Percentiles rank a stretch among this genome's conserved stretches.
Conservation (phyloP, 1,140 invertebrate genomes). For the Oncopeltus fasciatus region DNA sequence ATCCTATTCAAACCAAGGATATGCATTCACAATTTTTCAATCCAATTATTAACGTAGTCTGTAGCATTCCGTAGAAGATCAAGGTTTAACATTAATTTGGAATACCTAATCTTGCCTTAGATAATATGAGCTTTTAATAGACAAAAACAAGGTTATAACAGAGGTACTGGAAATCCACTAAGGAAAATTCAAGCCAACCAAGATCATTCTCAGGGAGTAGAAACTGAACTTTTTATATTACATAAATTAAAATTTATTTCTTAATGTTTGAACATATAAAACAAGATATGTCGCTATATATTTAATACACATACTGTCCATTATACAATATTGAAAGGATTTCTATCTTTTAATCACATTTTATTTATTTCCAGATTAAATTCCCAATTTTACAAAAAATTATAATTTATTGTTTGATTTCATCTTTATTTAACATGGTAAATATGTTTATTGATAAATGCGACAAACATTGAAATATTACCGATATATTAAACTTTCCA, state of each 20-base stretch:
- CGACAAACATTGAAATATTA: neutral
- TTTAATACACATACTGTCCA: neutral
- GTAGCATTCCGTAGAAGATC: too few species aligned
- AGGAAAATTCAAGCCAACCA: too few species aligned
- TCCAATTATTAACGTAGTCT: too few species aligned
- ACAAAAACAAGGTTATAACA: too few species aligned
- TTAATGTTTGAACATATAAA: conserved; percentile 8
- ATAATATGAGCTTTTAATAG: too few species aligned
- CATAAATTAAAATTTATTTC: conserved; percentile 9
- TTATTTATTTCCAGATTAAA: neutral
- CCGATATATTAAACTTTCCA: neutral
- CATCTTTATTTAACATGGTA: neutral
- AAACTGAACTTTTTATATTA: conserved; percentile 6
- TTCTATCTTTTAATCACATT: neutral
- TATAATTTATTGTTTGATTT: neutral
- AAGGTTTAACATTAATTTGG: too few species aligned
- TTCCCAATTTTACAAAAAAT: too few species aligned
- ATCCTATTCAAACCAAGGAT: too few species aligned
- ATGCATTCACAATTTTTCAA: too few species aligned
- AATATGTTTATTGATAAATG: conserved; percentile 1
- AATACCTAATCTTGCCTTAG: too few species aligned
- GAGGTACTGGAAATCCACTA: too few species aligned
- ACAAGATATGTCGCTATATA: conserved; percentile 7
- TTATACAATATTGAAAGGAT: neutral
- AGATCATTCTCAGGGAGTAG: neutral